Evolutionary conservation across 1,140 invertebrate genomes (phyloP).

Genomic region (Anastatus disparis): DNA sequence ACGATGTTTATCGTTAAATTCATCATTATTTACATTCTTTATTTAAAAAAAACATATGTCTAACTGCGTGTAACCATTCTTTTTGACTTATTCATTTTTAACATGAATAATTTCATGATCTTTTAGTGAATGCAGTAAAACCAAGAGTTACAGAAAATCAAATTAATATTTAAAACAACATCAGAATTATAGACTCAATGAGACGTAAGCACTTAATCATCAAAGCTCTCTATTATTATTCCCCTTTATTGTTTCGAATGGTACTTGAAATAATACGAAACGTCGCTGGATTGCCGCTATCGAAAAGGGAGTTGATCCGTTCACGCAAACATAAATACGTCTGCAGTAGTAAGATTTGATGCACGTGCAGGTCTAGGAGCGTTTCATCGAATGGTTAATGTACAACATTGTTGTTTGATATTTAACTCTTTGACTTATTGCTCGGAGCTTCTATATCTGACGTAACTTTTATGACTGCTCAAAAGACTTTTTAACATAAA

Average conservation of each 20-base stretch:
- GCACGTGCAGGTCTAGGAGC: slow-evolving; percentile 34
- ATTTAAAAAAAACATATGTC: too few species aligned
- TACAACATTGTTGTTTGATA: slow-evolving; percentile 50
- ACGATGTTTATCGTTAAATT: too few species aligned
- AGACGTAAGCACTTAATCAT: too few species aligned
- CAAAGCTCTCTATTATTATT: background rate
- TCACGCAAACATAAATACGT: slow-evolving; percentile 46
- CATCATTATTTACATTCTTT: too few species aligned
- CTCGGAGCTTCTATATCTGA: slow-evolving; percentile 46
- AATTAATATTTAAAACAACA: too few species aligned
- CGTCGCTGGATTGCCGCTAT: background rate
- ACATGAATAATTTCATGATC: too few species aligned
- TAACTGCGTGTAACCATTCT: too few species aligned
- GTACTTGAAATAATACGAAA: background rate
- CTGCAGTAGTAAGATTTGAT: slow-evolving; percentile 27
- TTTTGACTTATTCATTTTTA: too few species aligned
- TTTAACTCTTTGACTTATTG: slow-evolving; percentile 29
- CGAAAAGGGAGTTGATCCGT: slow-evolving; percentile 43
- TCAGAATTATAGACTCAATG: too few species aligned
- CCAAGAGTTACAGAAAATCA: too few species aligned
- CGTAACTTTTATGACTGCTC: too few species aligned
- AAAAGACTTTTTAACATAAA: slow-evolving; percentile 53
- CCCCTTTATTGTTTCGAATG: background rate
- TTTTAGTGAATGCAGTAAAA: too few species aligned
- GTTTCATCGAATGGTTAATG: slow-evolving; percentile 44